phyloP scores from a whole-genome alignment of 2,888 invertebrate genomes.

The Rhorus exstirpatorius region DNA sequence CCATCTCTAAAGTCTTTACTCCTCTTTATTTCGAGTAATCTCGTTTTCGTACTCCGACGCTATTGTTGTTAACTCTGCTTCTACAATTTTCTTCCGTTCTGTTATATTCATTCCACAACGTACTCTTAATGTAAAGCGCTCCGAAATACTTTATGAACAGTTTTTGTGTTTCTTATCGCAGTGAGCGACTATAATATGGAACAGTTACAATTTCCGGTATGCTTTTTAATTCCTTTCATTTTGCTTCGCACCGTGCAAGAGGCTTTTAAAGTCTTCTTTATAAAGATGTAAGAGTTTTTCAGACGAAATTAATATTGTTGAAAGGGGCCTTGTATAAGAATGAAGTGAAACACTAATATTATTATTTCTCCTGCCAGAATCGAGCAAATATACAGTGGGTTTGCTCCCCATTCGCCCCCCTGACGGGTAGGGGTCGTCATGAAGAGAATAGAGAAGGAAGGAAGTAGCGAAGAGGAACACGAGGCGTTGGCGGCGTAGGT shows the following conservation, averaged over 20 bases:
- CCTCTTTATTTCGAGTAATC: slow-evolving; percentile 43
- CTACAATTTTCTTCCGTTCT: not conserved
- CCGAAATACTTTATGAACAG: not conserved
- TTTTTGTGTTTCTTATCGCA: not conserved
- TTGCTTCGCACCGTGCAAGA: no score
- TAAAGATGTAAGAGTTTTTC: not conserved
- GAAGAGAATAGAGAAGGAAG: slow-evolving; percentile 69
- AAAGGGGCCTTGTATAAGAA: no score
- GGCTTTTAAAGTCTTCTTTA: no score
- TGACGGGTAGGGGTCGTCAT: not conserved
- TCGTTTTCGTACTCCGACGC: slow-evolving; percentile 34
- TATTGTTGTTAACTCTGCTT: slow-evolving; percentile 7
- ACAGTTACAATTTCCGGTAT: not conserved
- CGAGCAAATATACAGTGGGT: not conserved
- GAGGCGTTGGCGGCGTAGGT: slow-evolving; percentile 73
- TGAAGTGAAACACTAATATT: slow-evolving; percentile 4
- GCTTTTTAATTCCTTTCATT: not conserved
- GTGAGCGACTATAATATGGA: not conserved
- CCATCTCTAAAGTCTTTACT: slow-evolving; percentile 62
- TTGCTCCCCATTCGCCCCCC: not conserved
- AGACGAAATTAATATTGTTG: not conserved
- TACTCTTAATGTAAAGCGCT: not conserved
- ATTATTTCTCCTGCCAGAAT: not conserved
- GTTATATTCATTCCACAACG: not conserved
- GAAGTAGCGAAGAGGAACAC: slow-evolving; percentile 71